phyloP scores from a whole-genome alignment of 2,888 invertebrate species.

The Ormyrus nitidulus region DNA sequence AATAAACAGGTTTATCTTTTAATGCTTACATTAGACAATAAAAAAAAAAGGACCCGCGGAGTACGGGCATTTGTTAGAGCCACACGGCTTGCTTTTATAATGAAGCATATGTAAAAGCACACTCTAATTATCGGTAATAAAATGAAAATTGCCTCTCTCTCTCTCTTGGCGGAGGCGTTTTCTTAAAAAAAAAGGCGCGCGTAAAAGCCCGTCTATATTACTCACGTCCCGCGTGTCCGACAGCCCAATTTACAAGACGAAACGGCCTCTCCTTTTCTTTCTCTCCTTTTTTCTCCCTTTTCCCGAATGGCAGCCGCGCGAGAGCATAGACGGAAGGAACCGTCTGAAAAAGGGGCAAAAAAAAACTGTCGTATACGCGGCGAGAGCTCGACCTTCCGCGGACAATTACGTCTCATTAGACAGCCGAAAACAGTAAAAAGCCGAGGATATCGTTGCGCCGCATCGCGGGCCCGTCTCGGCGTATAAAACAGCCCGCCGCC shows the following conservation, averaged over 20 bases:
- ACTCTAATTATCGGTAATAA: slow-evolving; percentile 25
- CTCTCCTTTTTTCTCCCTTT: neutral
- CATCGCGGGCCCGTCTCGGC: neutral
- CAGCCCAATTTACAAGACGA: slow-evolving; percentile 3
- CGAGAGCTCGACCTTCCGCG: slow-evolving; percentile 26
- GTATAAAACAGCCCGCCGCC: neutral
- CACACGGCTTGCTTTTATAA: neutral
- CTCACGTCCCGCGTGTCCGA: neutral
- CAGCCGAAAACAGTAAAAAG: slow-evolving; percentile 10
- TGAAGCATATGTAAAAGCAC: slow-evolving; percentile 12
- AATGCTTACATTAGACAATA: too few species aligned
- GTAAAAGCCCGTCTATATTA: neutral
- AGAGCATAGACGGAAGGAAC: neutral
- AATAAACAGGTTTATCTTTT: too few species aligned
- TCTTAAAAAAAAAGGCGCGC: neutral
- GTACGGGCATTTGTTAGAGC: neutral
- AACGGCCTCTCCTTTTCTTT: neutral
- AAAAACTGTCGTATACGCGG: too few species aligned
- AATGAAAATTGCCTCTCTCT: slow-evolving; percentile 13
- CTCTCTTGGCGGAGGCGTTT: neutral
- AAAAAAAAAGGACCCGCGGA: too few species aligned
- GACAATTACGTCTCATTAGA: slow-evolving; percentile 36
- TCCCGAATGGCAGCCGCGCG: neutral
- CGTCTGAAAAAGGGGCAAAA: neutral
- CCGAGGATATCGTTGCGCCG: slow-evolving; percentile 22